Percentiles rank a stretch among this genome's conserved stretches.
phyloP scores from a whole-genome alignment of 2,888 invertebrate species.

The Vandiemenella viatica region DNA sequence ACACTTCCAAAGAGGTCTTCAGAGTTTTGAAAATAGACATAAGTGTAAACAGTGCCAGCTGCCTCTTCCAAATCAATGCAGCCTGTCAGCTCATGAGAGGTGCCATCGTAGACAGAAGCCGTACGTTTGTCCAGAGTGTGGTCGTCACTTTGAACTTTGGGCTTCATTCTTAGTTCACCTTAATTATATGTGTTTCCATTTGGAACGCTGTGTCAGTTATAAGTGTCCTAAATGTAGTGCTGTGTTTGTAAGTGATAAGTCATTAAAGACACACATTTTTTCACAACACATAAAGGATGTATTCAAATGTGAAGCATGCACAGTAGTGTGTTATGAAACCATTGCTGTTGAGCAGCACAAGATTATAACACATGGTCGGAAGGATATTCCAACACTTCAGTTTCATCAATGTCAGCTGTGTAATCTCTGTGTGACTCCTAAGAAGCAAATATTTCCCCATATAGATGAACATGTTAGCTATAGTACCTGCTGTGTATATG shows the following conservation, averaged over 20 bases:
- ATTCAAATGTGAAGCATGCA: slow-evolving; percentile 7
- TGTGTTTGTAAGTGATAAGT: too few species aligned
- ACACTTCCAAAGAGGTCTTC: too few species aligned
- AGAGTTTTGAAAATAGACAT: too few species aligned
- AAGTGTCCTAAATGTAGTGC: not conserved
- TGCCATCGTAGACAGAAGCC: slow-evolving; percentile 4
- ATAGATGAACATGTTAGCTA: slow-evolving; percentile 4
- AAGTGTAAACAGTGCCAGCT: not conserved
- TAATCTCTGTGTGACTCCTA: slow-evolving; percentile 6
- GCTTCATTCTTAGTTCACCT: slow-evolving; percentile 6
- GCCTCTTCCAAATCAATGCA: not conserved
- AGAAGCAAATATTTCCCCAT: slow-evolving; percentile 3
- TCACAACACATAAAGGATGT: slow-evolving; percentile 7
- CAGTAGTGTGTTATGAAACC: slow-evolving; percentile 7
- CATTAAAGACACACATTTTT: too few species aligned
- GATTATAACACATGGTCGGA: not conserved
- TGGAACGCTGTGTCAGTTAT: slow-evolving; percentile 2
- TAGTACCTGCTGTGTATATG: not conserved
- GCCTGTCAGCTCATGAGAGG: slow-evolving; percentile 7
- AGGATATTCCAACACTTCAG: not conserved
- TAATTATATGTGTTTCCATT: slow-evolving; percentile 6
- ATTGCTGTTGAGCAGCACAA: slow-evolving; percentile 6
- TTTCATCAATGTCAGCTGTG: slow-evolving; percentile 9
- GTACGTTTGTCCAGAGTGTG: slow-evolving; percentile 12
- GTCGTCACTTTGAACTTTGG: slow-evolving; percentile 6